Evolutionary conservation across 1,140 invertebrate genomes (phyloP).

Genomic region (Zaprionus ghesquierei): DNA sequence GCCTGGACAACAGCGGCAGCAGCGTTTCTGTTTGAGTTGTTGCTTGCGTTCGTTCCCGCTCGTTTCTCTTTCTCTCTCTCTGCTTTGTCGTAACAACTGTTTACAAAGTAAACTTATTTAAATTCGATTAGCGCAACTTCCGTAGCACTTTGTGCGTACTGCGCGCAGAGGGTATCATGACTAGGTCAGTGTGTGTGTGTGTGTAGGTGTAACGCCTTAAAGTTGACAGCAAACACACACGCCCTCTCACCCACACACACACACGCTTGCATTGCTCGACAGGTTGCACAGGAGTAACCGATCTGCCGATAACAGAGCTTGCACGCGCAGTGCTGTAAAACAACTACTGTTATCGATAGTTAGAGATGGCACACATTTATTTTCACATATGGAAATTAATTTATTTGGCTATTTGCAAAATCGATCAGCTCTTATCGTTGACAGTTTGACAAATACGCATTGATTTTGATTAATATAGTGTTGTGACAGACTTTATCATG

Average conservation of each 20-base stretch:
- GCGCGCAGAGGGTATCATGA: neutral
- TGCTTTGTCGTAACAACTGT: no score
- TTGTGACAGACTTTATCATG: neutral
- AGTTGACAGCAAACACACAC: neutral
- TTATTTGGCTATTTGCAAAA: neutral
- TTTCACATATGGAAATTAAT: neutral
- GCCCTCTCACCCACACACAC: neutral
- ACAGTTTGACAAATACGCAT: neutral
- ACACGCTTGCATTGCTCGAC: neutral
- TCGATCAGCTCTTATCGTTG: neutral
- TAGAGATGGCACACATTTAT: neutral
- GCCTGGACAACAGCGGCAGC: slow-evolving; percentile 8
- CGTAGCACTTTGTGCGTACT: slow-evolving; percentile 47
- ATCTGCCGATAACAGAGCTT: neutral
- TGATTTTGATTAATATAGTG: neutral
- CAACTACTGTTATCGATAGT: neutral
- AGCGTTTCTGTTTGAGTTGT: slow-evolving; percentile 33
- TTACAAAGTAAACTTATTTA: slow-evolving; percentile 81
- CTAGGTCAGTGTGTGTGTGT: neutral
- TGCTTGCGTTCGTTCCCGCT: no score
- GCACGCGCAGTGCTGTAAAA: neutral
- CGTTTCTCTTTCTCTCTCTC: no score
- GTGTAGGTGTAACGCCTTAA: neutral
- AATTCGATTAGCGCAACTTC: slow-evolving; percentile 80
- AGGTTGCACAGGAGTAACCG: neutral